Evolutionary conservation across 2,888 invertebrate genomes (phyloP).

Genomic region (Parnassius glacialis): DNA sequence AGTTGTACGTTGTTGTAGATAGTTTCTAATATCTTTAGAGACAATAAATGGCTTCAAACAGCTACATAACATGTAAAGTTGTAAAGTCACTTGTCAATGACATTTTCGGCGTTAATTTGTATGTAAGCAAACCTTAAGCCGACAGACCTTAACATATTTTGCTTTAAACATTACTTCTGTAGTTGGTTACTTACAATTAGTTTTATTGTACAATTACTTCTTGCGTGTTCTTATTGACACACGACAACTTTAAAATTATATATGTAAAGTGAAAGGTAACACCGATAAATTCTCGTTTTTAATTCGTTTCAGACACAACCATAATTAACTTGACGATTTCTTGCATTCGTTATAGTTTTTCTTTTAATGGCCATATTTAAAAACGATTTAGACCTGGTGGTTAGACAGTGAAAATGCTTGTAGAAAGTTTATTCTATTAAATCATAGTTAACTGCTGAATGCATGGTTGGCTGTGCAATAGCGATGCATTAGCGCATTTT

Average conservation of each 20-base stretch:
- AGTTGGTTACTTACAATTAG: slow-evolving; percentile 7
- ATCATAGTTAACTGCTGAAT: slow-evolving; percentile 17
- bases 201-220: slow-evolving; percentile 44
- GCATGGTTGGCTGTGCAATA: slow-evolving; percentile 5
- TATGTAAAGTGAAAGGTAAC: slow-evolving; percentile 35
- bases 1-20: no score
- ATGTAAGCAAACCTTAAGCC: slow-evolving; percentile 9
- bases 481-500: slow-evolving; percentile 10
- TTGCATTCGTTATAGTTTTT: slow-evolving; percentile 17
- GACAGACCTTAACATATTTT: slow-evolving; percentile 24
- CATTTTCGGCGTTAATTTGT: slow-evolving; percentile 10
- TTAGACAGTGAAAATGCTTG: slow-evolving; percentile 12
- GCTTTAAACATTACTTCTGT: slow-evolving; percentile 5
- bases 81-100: slow-evolving; percentile 12
- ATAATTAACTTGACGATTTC: slow-evolving; percentile 13
- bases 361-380: slow-evolving; percentile 17
- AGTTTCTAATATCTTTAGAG: no score
- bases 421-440: slow-evolving; percentile 22
- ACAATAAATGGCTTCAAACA: no score
- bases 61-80: not conserved
- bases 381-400: slow-evolving; percentile 16
- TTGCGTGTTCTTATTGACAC: slow-evolving; percentile 46
- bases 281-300: slow-evolving; percentile 30
- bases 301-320: slow-evolving; percentile 29
- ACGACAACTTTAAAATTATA: slow-evolving; percentile 29